A percentile compares a stretch with the other conserved stretches of the same genome.
Conservation (phyloP, 2,888 invertebrate genomes). For the Oconnorella tubifera region DNA sequence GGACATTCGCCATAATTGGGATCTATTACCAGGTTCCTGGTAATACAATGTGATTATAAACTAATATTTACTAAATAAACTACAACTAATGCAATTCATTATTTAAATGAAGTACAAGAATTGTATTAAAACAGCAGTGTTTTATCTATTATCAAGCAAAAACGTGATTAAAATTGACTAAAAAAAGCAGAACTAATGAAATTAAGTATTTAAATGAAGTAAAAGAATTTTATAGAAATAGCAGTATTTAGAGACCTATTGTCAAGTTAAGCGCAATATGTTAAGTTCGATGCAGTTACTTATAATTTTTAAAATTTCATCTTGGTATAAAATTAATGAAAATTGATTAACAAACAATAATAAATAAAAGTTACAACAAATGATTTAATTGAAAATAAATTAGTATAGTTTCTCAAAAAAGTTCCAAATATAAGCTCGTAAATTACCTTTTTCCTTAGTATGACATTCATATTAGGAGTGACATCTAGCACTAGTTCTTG, state of each 20-base stretch:
- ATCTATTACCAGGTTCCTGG: slow-evolving; percentile 52
- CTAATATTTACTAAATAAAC: not conserved
- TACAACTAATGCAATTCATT: no score
- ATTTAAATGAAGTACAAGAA: slow-evolving; percentile 1
- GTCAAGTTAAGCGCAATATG: no score
- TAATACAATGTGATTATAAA: slow-evolving; percentile 4
- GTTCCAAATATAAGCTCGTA: not conserved
- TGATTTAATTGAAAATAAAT: no score
- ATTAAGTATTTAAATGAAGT: no score
- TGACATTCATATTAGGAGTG: slow-evolving; percentile 53
- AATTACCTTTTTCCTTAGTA: slow-evolving; percentile 50
- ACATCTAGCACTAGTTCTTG: slow-evolving; percentile 75
- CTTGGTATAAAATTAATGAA: not conserved
- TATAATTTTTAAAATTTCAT: not conserved
- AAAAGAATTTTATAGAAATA: no score
- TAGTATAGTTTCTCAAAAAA: no score
- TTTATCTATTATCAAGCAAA: no score
- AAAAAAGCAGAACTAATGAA: no score
- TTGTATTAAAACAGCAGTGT: no score
- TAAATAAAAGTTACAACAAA: no score
- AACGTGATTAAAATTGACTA: not conserved
- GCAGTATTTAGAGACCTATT: no score
- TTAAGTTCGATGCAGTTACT: not conserved
- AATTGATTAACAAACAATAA: not conserved
- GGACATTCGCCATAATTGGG: slow-evolving; percentile 93